Conservation (phyloP, 2,113 vertebrate genomes). For the Hystrix brachyura region DNA sequence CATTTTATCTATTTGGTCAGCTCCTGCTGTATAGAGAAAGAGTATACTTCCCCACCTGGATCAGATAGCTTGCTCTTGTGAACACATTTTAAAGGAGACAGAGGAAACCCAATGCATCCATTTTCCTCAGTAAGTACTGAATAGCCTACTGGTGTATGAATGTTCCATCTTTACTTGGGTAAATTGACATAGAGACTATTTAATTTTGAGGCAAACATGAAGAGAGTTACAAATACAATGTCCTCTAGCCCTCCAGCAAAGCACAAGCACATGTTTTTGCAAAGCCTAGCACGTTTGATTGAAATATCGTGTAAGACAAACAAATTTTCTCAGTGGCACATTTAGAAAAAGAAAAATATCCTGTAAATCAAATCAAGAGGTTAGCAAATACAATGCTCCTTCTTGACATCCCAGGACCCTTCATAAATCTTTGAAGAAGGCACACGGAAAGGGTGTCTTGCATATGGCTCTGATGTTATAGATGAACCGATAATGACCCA, state of each 20-base stretch:
- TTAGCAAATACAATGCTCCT: not conserved
- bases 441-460: not conserved
- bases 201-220: not conserved
- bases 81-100: not conserved
- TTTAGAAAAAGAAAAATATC: not conserved
- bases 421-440: not conserved
- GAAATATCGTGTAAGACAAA: not conserved
- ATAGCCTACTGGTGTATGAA: not conserved
- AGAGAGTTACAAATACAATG: not conserved
- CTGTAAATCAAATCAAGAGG: not conserved
- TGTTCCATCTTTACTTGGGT: not conserved
- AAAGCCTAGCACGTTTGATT: not conserved
- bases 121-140: not conserved
- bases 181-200: not conserved
- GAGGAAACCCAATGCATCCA: not conserved
- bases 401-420: not conserved
- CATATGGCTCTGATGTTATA: too few species aligned
- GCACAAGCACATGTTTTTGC: not conserved
- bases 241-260: not conserved
- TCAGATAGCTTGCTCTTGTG: not conserved
- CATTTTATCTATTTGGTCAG: not conserved
- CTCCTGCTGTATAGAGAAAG: not conserved
- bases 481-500: not conserved
- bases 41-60: not conserved
- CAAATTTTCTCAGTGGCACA: not conserved